A percentile compares a stretch with the other conserved stretches of the same genome.
These are phyloP conservation scores for Acrocephalus arundinaceus DNA, from an alignment of 2,113 vertebrate species.

Conservation along the genomic window DNA sequence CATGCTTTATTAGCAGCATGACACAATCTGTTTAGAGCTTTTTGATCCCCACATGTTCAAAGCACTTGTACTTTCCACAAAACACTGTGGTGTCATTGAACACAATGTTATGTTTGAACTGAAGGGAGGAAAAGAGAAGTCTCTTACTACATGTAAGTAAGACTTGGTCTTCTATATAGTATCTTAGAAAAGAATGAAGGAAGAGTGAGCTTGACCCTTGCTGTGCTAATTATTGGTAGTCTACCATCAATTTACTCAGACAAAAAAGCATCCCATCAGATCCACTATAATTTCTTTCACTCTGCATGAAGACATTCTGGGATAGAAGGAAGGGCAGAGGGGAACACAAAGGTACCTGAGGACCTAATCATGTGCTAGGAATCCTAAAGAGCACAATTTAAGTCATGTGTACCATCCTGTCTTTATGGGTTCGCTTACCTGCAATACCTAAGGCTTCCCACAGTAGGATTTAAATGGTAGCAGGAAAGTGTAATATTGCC, in stretches of 20 bases:
- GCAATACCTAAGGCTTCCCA: neutral
- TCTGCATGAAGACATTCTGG: neutral
- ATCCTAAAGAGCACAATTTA: neutral
- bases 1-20: conserved; percentile 8
- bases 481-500: neutral
- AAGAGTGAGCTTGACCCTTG: neutral
- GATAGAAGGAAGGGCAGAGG: neutral
- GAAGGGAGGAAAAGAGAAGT: neutral
- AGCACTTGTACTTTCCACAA: conserved; percentile 42
- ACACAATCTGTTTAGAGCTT: conserved; percentile 17
- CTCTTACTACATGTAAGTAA: neutral
- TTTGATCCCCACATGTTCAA: conserved; percentile 36
- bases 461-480: neutral
- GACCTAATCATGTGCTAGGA: neutral
- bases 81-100: conserved; percentile 32
- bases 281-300: neutral
- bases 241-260: neutral
- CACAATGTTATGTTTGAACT: neutral
- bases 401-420: neutral
- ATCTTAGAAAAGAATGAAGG: neutral
- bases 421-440: neutral
- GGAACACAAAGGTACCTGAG: neutral
- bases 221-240: neutral
- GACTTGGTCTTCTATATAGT: neutral
- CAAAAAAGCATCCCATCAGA: neutral